Base-by-base conservation (phyloP, 2,797 vertebrate genomes). In the Botia kubotai region DNA sequence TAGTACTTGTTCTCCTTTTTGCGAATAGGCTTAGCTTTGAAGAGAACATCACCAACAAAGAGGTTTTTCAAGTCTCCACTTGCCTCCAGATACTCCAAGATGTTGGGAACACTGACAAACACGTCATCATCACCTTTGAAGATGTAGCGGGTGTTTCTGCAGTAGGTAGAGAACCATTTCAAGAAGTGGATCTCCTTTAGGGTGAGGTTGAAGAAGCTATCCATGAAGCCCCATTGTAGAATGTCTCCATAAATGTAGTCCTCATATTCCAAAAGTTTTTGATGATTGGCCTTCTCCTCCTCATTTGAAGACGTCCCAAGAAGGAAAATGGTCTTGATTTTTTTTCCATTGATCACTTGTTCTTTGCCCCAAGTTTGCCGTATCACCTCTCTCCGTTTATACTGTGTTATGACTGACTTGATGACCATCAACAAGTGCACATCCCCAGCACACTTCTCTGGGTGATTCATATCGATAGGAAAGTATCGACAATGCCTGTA, bases 191-290 rank as follows among this genome's bases (percentile, higher is more conserved):
- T 96, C 87, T 99, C 98, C 86, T 99, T 99, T 17, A 99, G 95
- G 0, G 98, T 99, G 79, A 99, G 94, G 90, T 99, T 99, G 93
- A 99, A 99, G 90, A 99, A 99, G 75, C 92, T 97, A 84, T 99
- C 98, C 55, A 96, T 88, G 82, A 99, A 99, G 90, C 97, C 95
- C 98, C 98, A 99, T 86, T 99, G 97, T 70, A 99, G 91, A 78
- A 99, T 97, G 84, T 99, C 98, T 0, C 93, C 83, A 0, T 96
- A 98, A 81, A 98, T 97, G 62, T 91, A 91, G 89, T 98, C 93
- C 88, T 99, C 98, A 0, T 95, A 98, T 90, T 98, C 95, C 85
- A 99, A 91, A 5, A 99, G 94, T 88, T 97, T 98, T 90, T 98
- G 98, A 83, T 98, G 96, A 90, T 99, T 98, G 2, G 87, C 89